Evolutionary conservation across 2,888 invertebrate genomes (phyloP), one percentile per base, ranked within the genome.

Genomic region (Drosophila mulleri): DNA sequence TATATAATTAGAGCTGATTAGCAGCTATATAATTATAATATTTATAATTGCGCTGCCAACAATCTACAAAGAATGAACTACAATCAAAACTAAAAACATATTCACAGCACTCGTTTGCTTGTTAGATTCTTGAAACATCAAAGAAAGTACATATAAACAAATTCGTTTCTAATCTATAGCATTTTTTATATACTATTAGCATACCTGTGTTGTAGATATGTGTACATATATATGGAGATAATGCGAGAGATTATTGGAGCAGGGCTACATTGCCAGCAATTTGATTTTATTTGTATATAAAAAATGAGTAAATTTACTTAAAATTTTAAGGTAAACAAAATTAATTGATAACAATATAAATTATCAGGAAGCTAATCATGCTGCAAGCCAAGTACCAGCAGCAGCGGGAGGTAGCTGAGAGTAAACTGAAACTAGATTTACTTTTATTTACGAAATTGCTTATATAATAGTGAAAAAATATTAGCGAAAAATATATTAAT

Each of bases 1-100:
- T 76, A 79, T 75, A 75, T 77, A 79, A 77, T 77, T 77, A 75
- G 70, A 67, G 70, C 77, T 77, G 80, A 77, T 77, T 77, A 77
- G 80, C 77, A 57, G 61, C 77, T 39, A 32, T 47, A 79, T 50
- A 77, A 69, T 63, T 79, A 68, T 74, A 44, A 67, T 67, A 58
- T 44, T 54, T 58, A 65, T 72, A 78, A 79, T 76, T 69, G 69
- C 39, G 44, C 42, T 52, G 37, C 58, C 26, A 54, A 26, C 54
- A 26, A n/a, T 39, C 54, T 20, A 18, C 18, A 6, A 44, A 23
- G 6, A 2, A 41, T 26, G 12, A 23, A 39, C 14, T 7, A 14
- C 20, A n/a, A 39, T 14, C 37, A 37, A 48, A 32, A 32, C 35
- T 42, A 32, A 32, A 61, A 61, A 60, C 9, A 44, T 20, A 26